Base-by-base conservation (phyloP, 1,140 invertebrate species). In the Trichomalopsis sarcophagae region DNA sequence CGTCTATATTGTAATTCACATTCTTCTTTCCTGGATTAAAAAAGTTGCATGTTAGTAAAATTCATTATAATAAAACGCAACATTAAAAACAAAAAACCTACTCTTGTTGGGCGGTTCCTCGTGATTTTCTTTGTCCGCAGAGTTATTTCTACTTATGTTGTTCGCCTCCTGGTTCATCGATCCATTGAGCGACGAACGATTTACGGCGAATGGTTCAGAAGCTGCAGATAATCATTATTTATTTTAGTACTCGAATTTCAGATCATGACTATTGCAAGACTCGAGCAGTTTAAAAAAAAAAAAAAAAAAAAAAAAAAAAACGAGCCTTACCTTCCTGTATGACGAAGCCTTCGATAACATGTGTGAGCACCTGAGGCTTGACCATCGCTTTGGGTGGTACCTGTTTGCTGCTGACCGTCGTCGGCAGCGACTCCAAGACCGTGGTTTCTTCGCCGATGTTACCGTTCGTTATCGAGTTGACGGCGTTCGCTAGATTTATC, bases 331-430 rank as follows among this genome's bases (percentile, higher is more conserved):
- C 95, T 94, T 99, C 98, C 92, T 99, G 98, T 89, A 99, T 99
- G 4, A 99, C 97, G 92, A 98, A 99, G 27, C 98, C 98, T 93
- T 99, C 98, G 84, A 99, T 99, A 2, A 99, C 97, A 91, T 99
- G 98, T 0, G 98, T 99, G 13, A 99, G 93, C 3, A 99, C 97
- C 91, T 99, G 98, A 0, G 98, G 98, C 92, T 99, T 99, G 0
- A 99, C 98, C 95, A 99, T 97, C 1, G 97, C 97, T 92, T 98
- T 98, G n/a, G 97, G 97, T 71, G 96, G 91, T 33, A 95, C 95
- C 89, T 96, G 95, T 93, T 96, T 94, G 87, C 92, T 94, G 76
- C 89, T 93, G 2, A 90, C 87, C n/a, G 88, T 90, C 13, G 90
- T 69, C 40, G 91, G 89, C n/a, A 89, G 85, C 13, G 89, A 84